Evolutionary conservation across 2,797 vertebrate genomes (phyloP).

Genomic region (Okamejei kenojei): DNA sequence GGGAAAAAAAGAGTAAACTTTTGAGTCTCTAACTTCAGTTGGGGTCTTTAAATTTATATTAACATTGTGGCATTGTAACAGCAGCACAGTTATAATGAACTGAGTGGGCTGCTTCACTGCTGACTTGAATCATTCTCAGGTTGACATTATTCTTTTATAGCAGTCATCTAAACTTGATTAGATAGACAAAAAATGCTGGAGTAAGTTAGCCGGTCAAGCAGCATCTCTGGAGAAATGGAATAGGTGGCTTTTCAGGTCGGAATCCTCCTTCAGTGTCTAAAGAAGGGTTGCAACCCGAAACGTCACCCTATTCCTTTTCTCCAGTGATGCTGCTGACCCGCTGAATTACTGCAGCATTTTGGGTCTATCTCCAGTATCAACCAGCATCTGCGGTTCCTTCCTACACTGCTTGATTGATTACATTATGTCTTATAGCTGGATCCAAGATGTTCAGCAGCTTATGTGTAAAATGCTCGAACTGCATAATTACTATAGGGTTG

Average conservation of each 20-base stretch:
- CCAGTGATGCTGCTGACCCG: too few relatives aligned
- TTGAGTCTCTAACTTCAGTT: not conserved
- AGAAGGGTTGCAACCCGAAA: too few relatives aligned
- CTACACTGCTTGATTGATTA: not conserved
- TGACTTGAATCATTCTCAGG: not conserved
- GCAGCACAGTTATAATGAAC: too few relatives aligned
- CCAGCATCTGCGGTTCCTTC: too few relatives aligned
- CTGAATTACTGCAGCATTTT: too few relatives aligned
- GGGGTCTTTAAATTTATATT: not conserved
- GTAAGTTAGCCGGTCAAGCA: too few relatives aligned
- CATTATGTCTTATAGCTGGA: not conserved
- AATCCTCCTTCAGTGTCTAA: too few relatives aligned
- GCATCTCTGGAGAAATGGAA: too few relatives aligned
- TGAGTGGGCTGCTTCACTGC: not conserved
- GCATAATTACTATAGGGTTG: not conserved
- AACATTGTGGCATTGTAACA: not conserved
- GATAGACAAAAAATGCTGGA: too few relatives aligned
- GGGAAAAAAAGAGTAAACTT: not conserved
- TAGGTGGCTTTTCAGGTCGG: too few relatives aligned
- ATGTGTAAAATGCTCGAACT: not conserved
- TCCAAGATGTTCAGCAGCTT: not conserved
- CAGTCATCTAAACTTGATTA: not conserved
- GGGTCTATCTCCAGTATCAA: too few relatives aligned
- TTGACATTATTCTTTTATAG: not conserved
- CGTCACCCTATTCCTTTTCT: too few relatives aligned